Evolutionary conservation across 2,113 vertebrate genomes (phyloP), one percentile per base, ranked within the genome.

Genomic region (Psittacula cyanocephala): DNA sequence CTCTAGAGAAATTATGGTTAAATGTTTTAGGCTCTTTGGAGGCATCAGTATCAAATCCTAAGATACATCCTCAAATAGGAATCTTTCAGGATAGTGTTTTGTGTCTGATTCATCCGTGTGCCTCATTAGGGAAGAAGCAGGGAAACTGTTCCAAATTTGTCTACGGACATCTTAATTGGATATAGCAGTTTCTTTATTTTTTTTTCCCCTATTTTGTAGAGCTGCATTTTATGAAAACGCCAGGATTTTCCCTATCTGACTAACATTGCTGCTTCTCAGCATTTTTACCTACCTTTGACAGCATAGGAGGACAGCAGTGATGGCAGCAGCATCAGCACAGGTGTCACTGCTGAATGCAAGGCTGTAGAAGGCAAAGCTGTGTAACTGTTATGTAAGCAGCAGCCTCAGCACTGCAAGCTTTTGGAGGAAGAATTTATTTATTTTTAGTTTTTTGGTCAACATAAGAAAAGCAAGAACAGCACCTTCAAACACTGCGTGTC

Each of bases 51-150:
- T 59, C 63, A 91, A 91, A 94, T 82, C 53, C 44, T 71, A 69
- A 69, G n/a, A 72, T 80, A 57, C 13, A 64, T 43, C 25, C 86
- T 94, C 81, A 79, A 82, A 79, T 10, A 81, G 11, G 47, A 93
- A 81, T 79, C 57, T 96, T 95, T 82, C 44, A 81, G 52, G 59
- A 70, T 82, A 72, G 2, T 72, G 41, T 80, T 95, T 95, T 49
- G 41, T 76, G 70, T 85, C 75, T 95, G 89, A 94, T 92, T 96
- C 91, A 92, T 93, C 75, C 25, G 10, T 82, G 25, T 85, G 70
- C 63, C 78, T 89, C 92, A 94, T 94, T 92, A 95, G 59, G 87
- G 35, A 85, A 93, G 69, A n/a, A 94, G 16, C n/a, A 53, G 41
- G 44, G 67, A 94, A 95, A 87, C 53, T 53, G 53, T 37, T 92